Evolutionary conservation across 2,888 invertebrate species (phyloP), one percentile per base, ranked within the genome.

Genomic region (Yponomeuta malinellus): DNA sequence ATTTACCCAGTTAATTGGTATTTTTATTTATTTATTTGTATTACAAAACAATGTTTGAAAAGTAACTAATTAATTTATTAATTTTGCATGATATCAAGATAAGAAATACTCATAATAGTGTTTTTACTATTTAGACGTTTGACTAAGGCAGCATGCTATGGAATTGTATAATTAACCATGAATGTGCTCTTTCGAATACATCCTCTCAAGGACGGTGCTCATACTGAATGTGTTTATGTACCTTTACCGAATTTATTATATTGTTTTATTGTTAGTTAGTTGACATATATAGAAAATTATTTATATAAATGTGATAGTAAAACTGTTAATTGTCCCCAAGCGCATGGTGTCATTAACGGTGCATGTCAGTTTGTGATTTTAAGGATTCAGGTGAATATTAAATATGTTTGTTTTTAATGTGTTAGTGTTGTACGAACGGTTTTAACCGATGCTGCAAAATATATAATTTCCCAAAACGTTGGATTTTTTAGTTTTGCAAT

Each of bases 61-160:
- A 59, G 15, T 12, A 59, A 59, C 29, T 10, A 65, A 6, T 31
- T 65, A 31, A 65, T 12, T 65, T 65, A 65, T 65, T 65, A 31
- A 23, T 12, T 33, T 31, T 65, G 65, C 65, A 65, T 65, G 65
- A 65, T 65, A 29, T 65, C 10, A 12, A 65, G 33, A 33, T 65
- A 31, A 65, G 29, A 31, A 65, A 65, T 65, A 65, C 65, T 65
- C 65, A 65, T 65, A 31, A 65, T 65, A 65, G 31, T 65, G 12
- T 65, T 59, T 29, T 10, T 65, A 65, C 15, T 65, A 65, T 65
- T 6, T 29, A 29, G 65, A 65, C 12, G 4, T 52, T 10, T 52
- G 10, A 10, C 52, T 52, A 52, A 52, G 52, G 52, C 64, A 65
- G 52, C 65, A 65, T 65, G 65, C 29, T 31, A 65, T 63, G 10